Percentiles rank a stretch among this genome's conserved stretches.
Conservation (phyloP, 2,113 vertebrate species). For the Sakesphorus luctuosus region DNA sequence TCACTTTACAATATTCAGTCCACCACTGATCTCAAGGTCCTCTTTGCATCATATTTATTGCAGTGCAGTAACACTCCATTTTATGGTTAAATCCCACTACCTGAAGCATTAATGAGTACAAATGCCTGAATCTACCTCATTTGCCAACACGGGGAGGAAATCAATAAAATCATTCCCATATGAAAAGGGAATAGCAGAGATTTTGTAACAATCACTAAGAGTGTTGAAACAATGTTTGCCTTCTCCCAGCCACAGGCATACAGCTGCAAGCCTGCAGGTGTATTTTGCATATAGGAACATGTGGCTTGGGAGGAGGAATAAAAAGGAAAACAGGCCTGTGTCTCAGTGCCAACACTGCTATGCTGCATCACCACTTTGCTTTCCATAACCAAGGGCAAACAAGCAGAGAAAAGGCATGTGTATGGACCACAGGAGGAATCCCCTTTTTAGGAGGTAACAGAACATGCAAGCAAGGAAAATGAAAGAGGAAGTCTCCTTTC, state of each 20-base stretch:
- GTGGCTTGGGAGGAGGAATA: background rate
- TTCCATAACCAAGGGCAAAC: background rate
- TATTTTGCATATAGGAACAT: accelerated
- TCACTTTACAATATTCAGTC: background rate
- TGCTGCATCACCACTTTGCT: background rate
- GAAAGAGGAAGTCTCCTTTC: background rate
- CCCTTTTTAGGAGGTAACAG: background rate
- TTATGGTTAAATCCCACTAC: background rate
- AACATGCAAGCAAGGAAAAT: background rate
- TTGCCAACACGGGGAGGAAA: background rate
- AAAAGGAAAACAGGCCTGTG: background rate
- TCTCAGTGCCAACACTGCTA: background rate
- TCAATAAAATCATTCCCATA: background rate
- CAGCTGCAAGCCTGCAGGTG: background rate
- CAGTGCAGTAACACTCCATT: background rate
- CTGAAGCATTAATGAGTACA: background rate
- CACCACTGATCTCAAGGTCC: background rate
- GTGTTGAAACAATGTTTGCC: background rate
- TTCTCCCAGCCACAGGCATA: background rate
- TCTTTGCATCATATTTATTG: background rate
- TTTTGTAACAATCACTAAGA: background rate
- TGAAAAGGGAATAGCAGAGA: background rate
- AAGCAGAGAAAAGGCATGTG: background rate
- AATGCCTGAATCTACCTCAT: background rate
- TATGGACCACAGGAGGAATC: background rate